Base-by-base conservation (phyloP, 2,888 invertebrate genomes). In the Terebella lapidaria region DNA sequence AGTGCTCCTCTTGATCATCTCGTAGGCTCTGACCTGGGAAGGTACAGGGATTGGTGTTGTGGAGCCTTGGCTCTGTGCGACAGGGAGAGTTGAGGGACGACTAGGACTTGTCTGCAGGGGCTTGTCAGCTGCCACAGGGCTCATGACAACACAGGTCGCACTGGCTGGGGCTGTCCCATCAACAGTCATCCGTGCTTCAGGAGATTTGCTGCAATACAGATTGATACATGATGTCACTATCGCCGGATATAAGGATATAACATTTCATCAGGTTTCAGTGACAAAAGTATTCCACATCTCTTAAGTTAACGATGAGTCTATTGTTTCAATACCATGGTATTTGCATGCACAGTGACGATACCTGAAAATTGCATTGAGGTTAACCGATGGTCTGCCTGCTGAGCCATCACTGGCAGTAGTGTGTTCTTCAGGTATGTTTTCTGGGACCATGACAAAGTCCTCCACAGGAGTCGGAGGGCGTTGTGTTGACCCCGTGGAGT, bases 31-130 rank as follows among this genome's bases (percentile, higher is more conserved):
- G 62, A 84, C 80, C 73, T 87, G 87, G 5, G 87, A 85, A 10
- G 90, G 89, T 55, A 90, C 89, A 2, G 89, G 89, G 66, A 89
- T 87, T 3, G 90, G 89, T 75, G 89, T 89, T 3, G 88, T 71
- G n/a, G 70, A 58, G 18, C 49, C 54, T 20, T 52, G n/a, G 25
- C 52, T n/a, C 20, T 67, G 67, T 46, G 58, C 62, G 51, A 71
- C 71, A 57, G 69, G 69, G 45, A 72, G 68, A 22, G 70, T 68
- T 15, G 69, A 68, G 20, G 72, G 75, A 15, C 60, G 10, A 35
- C 42, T 35, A 35, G n/a, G 10, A 35, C 10, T n/a, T 15, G 42
- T 35, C 42, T 35, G 42, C n/a, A n/a, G 10, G 10, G 42, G 42
- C 10, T 15, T 10, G n/a, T 35, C 42, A 35, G 42, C n/a, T n/a